phyloP scores from a whole-genome alignment of 2,888 invertebrate species.

The Lepas anatifera region DNA sequence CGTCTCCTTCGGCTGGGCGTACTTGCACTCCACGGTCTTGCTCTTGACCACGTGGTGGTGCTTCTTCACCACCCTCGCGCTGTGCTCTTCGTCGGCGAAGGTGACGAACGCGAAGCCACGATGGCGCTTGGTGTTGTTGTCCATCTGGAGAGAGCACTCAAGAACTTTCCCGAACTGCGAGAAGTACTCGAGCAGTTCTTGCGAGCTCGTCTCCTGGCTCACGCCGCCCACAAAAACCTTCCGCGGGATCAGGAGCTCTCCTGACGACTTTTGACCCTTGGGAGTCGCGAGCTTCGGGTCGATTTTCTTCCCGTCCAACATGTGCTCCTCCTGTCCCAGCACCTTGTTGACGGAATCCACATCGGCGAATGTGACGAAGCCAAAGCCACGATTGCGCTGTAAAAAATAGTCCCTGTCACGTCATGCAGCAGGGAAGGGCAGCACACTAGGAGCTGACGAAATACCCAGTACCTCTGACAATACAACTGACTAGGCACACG shows the following conservation, averaged over 20 bases:
- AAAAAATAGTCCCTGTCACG: no score
- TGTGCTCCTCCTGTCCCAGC: conserved; percentile 77
- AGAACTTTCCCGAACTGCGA: conserved; percentile 62
- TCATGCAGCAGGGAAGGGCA: no score
- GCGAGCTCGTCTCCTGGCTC: conserved; percentile 80
- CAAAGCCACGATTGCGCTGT: conserved; percentile 86
- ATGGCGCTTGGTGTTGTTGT: conserved; percentile 82
- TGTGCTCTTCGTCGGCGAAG: conserved; percentile 81
- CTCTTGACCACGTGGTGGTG: conserved; percentile 87
- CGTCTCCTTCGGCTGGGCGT: conserved; percentile 81
- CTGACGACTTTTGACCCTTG: conserved; percentile 62
- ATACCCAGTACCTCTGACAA: no score
- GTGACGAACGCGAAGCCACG: conserved; percentile 85
- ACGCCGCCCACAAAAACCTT: conserved; percentile 88
- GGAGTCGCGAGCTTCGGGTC: conserved; percentile 92
- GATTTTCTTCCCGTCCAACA: conserved; percentile 83
- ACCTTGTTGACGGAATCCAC: conserved; percentile 83
- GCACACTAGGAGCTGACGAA: no score
- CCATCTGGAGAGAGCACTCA: conserved; percentile 59
- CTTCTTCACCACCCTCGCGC: conserved; percentile 83
- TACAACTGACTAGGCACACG: no score
- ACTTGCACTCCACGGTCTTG: conserved; percentile 81
- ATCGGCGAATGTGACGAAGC: conserved; percentile 87
- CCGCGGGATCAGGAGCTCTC: conserved; percentile 53
- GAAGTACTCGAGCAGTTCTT: conserved; percentile 82